These are phyloP conservation scores for Talpa occidentalis DNA, from an alignment of 2,113 vertebrate species.

Conservation along the genomic window DNA sequence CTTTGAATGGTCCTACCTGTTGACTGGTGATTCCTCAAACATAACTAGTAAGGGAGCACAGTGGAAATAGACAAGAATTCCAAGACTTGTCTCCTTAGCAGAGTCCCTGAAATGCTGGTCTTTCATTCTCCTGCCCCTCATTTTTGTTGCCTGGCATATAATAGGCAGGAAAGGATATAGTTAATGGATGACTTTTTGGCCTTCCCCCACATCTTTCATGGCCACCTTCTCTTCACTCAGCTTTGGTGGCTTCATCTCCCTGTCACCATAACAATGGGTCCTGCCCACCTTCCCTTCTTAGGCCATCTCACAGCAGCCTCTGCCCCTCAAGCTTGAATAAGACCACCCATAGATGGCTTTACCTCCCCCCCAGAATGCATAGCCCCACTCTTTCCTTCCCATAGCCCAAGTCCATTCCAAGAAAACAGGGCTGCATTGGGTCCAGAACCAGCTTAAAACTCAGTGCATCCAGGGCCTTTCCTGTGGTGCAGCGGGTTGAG, in stretches of 20 bases:
- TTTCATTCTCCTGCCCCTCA: background rate
- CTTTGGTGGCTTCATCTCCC: background rate
- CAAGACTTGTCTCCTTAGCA: background rate
- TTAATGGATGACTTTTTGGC: background rate
- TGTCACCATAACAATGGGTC: background rate
- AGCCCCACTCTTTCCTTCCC: background rate
- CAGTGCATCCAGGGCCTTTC: background rate
- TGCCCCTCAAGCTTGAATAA: background rate
- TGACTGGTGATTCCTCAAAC: background rate
- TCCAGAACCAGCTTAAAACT: background rate
- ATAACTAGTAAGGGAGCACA: background rate
- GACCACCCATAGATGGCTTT: background rate
- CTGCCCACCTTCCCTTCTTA: background rate
- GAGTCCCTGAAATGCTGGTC: background rate
- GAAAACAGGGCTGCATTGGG: background rate
- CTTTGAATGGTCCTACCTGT: background rate
- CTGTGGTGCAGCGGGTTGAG: too few species aligned
- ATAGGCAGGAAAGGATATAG: background rate
- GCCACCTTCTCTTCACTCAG: background rate
- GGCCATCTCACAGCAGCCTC: background rate
- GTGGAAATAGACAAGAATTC: background rate
- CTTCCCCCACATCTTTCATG: background rate
- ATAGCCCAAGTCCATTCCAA: background rate
- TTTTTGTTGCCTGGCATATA: background rate
- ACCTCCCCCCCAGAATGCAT: background rate